phyloP scores from a whole-genome alignment of 1,140 invertebrate species.

The Ladona fulva region DNA sequence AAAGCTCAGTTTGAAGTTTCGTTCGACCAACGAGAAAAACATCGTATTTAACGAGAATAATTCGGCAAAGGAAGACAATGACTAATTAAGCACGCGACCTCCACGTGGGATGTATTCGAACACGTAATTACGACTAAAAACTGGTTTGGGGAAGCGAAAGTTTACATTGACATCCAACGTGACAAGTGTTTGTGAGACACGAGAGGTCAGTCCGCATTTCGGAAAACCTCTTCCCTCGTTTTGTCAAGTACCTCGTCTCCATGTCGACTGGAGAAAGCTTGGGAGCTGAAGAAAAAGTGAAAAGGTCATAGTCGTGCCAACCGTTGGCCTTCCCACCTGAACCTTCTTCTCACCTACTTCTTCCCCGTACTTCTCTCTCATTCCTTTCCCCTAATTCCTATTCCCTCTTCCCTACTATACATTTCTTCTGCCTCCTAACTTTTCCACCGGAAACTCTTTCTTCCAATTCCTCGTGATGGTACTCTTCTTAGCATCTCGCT shows the following conservation, averaged over 20 bases:
- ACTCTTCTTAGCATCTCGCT: neutral
- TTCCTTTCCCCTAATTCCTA: neutral
- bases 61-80: neutral
- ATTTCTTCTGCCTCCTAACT: neutral
- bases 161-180: neutral
- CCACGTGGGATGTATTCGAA: neutral
- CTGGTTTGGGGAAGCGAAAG: neutral
- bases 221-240: neutral
- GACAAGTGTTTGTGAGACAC: neutral
- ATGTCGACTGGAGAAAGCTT: neutral
- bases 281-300: neutral
- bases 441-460: neutral
- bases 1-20: too few relatives aligned
- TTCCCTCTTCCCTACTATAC: neutral
- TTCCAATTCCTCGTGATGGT: neutral
- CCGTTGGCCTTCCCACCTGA: neutral
- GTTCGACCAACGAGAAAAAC: neutral
- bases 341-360: neutral
- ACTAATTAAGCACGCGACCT: neutral
- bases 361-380: neutral
- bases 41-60: neutral
- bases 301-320: neutral
- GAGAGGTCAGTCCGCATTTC: neutral
- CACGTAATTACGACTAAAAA: neutral
- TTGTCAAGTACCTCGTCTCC: neutral